Evolutionary conservation across 2,797 vertebrate genomes (phyloP), one percentile per base, ranked within the genome.

Genomic region (Aplochiton taeniatus): DNA sequence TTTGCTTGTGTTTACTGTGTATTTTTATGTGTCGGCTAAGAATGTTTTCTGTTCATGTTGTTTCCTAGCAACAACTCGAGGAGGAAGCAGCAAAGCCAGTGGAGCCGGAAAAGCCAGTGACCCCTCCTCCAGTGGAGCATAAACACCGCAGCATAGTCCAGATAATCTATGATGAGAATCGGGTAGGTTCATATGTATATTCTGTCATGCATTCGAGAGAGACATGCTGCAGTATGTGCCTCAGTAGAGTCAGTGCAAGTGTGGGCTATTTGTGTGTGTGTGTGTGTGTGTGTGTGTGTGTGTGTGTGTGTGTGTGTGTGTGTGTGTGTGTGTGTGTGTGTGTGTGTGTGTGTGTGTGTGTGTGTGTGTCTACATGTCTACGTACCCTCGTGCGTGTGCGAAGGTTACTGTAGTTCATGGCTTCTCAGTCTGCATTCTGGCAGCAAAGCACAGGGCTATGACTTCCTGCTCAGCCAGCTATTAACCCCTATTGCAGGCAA

Each of bases 91-190:
- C 97, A 1, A 99, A 99, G 88, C 98, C 98, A 58, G 91, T 95
- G 19, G 96, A 98, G 93, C 98, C 98, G 0, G 98, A 98, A 90
- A 94, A 94, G 91, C 96, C 97, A 8, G 94, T 95, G 85, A 97
- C 98, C 63, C 98, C 97, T 72, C 96, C 97, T 79, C 98, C 98
- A 0, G 96, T 98, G 89, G 97, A 99, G 74, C 96, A 96, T 92
- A 99, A 99, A 77, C 98, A 99, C 74, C 97, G 97, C 85, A 99
- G 98, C 88, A 96, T 99, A 59, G 98, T 99, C 63, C 98, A 99
- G 83, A 99, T 99, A 77, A 99, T 99, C 88, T 99, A 99, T 11
- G 98, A 99, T 70, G 98, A 99, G 84, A 99, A 99, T 74, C 88
- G 97, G 94, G 98, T 98, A 87, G 90, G 94, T 83, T 8, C 6